These are phyloP conservation scores for Cryptus armator DNA, from an alignment of 2,888 invertebrate genomes.

Conservation along the genomic window DNA sequence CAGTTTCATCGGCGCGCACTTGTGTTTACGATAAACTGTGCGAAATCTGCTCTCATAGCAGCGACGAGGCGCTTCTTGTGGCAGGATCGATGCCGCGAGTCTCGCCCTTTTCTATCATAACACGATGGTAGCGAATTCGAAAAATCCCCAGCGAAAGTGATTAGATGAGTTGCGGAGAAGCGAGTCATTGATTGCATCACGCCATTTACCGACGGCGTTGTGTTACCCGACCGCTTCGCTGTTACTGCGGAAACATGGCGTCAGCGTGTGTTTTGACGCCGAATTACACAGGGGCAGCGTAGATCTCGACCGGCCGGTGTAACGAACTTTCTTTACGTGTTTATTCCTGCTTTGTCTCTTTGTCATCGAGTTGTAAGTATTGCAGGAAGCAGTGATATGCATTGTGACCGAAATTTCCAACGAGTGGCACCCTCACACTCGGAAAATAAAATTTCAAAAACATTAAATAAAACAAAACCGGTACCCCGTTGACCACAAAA, in stretches of 20 bases:
- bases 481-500: no score
- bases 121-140: not conserved
- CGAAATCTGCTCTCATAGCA: not conserved
- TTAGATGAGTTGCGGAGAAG: not conserved
- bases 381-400: not conserved
- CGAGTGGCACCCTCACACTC: no score
- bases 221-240: not conserved
- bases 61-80: not conserved
- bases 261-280: not conserved
- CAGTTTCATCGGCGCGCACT: not conserved
- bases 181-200: not conserved
- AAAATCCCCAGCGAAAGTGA: not conserved
- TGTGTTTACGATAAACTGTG: slow-evolving; percentile 7
- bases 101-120: not conserved
- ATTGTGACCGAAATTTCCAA: not conserved
- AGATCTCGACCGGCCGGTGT: not conserved
- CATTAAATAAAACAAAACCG: no score
- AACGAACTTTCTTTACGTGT: not conserved
- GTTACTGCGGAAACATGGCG: not conserved
- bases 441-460: no score
- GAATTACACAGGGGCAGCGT: not conserved
- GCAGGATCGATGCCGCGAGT: slow-evolving; percentile 7
- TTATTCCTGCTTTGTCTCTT: not conserved
- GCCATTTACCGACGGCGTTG: not conserved
- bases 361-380: slow-evolving; percentile 1